These are phyloP conservation scores for Vultur gryphus DNA, from an alignment of 2,797 vertebrate species.

Conservation along the genomic window DNA sequence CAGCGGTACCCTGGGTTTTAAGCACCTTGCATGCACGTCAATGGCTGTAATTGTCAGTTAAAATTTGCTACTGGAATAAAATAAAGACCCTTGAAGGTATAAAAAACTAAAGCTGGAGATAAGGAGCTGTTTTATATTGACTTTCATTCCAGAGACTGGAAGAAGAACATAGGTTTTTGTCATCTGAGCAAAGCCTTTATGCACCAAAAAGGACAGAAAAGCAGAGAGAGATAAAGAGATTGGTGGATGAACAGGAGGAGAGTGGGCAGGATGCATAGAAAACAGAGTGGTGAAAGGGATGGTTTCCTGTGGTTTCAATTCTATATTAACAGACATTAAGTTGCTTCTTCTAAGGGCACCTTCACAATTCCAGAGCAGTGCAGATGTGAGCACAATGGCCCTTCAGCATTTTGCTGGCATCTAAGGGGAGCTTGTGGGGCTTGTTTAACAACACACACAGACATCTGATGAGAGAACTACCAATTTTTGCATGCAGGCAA, in stretches of 20 bases:
- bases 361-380: not conserved
- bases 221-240: not conserved
- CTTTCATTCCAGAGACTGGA: slow-evolving; percentile 31
- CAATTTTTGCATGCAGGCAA: not conserved
- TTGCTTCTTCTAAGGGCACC: not conserved
- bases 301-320: not conserved
- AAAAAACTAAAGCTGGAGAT: not conserved
- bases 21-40: not conserved
- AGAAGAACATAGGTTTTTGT: not conserved
- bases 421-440: not conserved
- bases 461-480: not conserved
- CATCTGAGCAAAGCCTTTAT: not conserved
- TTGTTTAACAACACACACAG: not conserved
- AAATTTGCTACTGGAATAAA: slow-evolving; percentile 27
- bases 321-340: not conserved
- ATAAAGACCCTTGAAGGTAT: slow-evolving; percentile 17
- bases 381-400: not conserved
- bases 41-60: not conserved
- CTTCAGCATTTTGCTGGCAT: not conserved
- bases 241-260: not conserved
- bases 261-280: not conserved
- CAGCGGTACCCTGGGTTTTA: not conserved
- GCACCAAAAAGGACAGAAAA: not conserved
- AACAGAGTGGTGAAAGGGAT: not conserved
- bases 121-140: slow-evolving; percentile 30